Evolutionary conservation across 2,888 invertebrate species (phyloP), one percentile per base, ranked within the genome.

Genomic region (Hartigia nigra): DNA sequence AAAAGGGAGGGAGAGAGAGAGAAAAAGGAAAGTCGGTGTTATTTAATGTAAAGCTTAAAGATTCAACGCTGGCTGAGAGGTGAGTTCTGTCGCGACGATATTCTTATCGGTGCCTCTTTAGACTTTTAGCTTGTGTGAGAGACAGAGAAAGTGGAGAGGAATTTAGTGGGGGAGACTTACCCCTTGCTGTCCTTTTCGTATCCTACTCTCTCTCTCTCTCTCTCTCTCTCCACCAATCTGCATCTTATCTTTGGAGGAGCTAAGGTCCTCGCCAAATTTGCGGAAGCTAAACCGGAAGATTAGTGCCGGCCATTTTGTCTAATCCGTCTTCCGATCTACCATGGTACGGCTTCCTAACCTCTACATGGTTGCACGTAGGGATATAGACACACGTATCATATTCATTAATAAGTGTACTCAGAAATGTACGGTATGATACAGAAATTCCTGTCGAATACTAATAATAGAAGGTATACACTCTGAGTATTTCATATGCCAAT

Each of bases 231-330:
- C 12, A 31, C 12, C 32, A 12, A 14, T 23, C 72, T 34, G 72
- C 72, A 34, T 34, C 31, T 72, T n/a, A 72, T 72, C 72, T 72
- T 34, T 31, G 32, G 72, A 12, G 31, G 31, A 32, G 72, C 72
- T 32, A 55, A 55, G 9, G 55, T 23, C 77, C 70, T 81, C 81
- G 76, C 77, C 81, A 81, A 80, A 81, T 81, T 81, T 81, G 77
- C 80, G 77, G 78, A 74, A 55, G 74, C 76, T 35, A 76, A 78
- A 79, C 70, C 72, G 77, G 32, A 69, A 74, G 74, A 79, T 80
- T 81, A 80, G 69, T 34, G 35, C 72, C 72, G 72, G 72, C 72
- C 32, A 31, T 31, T 34, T 31, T 34, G 72, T 32, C 12, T 72
- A 72, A 72, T 72, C 72, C 72, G 72, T 72, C 72, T 72, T 72